These are phyloP conservation scores for Thyatira batis DNA, from an alignment of 2,888 invertebrate genomes.

Conservation along the genomic window DNA sequence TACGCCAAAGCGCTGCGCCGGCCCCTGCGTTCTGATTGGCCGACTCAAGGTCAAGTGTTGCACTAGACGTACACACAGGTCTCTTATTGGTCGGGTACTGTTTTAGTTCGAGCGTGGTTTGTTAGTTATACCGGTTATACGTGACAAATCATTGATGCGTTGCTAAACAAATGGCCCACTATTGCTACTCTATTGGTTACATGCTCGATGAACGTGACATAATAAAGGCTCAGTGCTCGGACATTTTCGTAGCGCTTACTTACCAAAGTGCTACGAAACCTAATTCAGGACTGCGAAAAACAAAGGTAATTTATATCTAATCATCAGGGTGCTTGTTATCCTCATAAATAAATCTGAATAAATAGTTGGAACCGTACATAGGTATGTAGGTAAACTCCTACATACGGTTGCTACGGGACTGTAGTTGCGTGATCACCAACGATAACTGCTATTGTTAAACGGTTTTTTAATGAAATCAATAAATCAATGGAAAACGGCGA, in stretches of 20 bases:
- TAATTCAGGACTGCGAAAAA: background rate
- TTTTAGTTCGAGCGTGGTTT: too few relatives aligned
- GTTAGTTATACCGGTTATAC: too few relatives aligned
- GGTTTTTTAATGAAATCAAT: conserved; percentile 26
- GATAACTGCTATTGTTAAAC: conserved; percentile 21
- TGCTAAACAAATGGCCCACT: too few relatives aligned
- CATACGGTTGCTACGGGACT: conserved; percentile 1
- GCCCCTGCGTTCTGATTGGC: too few relatives aligned
- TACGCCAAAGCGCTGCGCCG: too few relatives aligned
- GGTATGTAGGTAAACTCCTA: too few relatives aligned
- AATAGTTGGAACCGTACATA: background rate
- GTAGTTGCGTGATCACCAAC: conserved; percentile 37
- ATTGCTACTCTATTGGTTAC: too few relatives aligned
- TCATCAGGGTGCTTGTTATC: background rate
- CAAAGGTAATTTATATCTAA: background rate
- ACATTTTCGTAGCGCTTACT: background rate
- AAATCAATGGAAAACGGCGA: conserved; percentile 26
- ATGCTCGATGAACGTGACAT: background rate
- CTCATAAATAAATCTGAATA: background rate
- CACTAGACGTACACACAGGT: too few relatives aligned
- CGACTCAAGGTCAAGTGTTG: too few relatives aligned
- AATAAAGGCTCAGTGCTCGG: background rate
- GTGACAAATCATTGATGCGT: too few relatives aligned
- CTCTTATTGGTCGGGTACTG: too few relatives aligned
- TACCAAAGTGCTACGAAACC: background rate